Evolutionary conservation across 2,888 invertebrate genomes (phyloP).

Genomic region (Apotomis betuletana): DNA sequence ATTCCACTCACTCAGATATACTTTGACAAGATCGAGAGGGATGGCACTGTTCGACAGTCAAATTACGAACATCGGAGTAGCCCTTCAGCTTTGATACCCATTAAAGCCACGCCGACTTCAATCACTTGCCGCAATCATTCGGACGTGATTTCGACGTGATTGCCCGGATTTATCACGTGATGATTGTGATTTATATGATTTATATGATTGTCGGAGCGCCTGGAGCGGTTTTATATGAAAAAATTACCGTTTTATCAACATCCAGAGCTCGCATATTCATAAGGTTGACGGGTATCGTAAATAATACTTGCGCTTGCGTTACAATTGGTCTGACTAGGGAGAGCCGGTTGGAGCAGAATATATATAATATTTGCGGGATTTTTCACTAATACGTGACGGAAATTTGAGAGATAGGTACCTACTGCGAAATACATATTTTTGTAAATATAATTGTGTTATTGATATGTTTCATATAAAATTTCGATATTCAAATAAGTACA

Average conservation of each 20-base stretch:
- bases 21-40: no score
- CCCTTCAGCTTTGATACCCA: slow-evolving; percentile 15
- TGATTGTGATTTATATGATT: slow-evolving; percentile 68
- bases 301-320: slow-evolving; percentile 57
- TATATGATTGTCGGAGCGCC: slow-evolving; percentile 50
- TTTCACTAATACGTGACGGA: background rate
- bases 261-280: slow-evolving; percentile 73
- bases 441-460: background rate
- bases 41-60: no score
- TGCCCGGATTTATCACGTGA: slow-evolving; percentile 55
- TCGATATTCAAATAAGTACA: no score
- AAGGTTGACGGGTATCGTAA: slow-evolving; percentile 63
- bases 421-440: background rate
- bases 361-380: slow-evolving; percentile 17
- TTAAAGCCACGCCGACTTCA: slow-evolving; percentile 28
- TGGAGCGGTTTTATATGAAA: slow-evolving; percentile 55
- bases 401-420: no score
- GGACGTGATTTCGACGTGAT: slow-evolving; percentile 44
- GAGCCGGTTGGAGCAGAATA: background rate
- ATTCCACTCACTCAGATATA: no score
- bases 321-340: slow-evolving; percentile 17
- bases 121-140: slow-evolving; percentile 30
- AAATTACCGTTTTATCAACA: slow-evolving; percentile 70
- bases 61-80: no score
- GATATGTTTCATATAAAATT: no score